These are phyloP conservation scores for Myrmophylax atrothorax DNA, from an alignment of 2,113 vertebrate genomes.

Conservation along the genomic window DNA sequence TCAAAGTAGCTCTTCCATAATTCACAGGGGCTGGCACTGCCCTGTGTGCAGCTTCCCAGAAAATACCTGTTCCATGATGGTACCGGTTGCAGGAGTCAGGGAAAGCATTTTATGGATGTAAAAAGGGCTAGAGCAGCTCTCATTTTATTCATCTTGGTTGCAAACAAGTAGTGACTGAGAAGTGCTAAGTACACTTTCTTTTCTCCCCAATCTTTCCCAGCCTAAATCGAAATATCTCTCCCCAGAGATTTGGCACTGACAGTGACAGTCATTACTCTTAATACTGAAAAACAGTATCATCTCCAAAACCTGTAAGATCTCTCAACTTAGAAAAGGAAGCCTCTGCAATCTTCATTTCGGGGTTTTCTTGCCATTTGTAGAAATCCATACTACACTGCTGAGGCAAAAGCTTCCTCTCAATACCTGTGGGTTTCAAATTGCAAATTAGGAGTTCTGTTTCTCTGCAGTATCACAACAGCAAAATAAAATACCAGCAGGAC, in stretches of 20 bases:
- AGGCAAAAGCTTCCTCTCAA: background rate
- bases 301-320: background rate
- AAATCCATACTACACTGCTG: background rate
- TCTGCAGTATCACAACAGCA: background rate
- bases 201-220: background rate
- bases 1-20: background rate
- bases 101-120: background rate
- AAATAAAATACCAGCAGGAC: conserved; percentile 15
- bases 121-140: background rate
- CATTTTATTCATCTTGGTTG: background rate
- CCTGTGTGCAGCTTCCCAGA: background rate
- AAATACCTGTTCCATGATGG: background rate
- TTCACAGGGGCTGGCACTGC: background rate
- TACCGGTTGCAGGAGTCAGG: background rate
- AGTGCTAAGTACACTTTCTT: background rate
- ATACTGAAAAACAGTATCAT: background rate
- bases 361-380: background rate
- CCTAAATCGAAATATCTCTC: background rate
- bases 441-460: background rate
- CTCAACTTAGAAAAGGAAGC: background rate
- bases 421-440: background rate
- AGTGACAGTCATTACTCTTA: background rate
- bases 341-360: background rate
- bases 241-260: background rate
- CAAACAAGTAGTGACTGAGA: background rate